A percentile compares a stretch with the other conserved stretches of the same genome.
phyloP scores from a whole-genome alignment of 2,888 invertebrate genomes.

The Campopleginae sp. region DNA sequence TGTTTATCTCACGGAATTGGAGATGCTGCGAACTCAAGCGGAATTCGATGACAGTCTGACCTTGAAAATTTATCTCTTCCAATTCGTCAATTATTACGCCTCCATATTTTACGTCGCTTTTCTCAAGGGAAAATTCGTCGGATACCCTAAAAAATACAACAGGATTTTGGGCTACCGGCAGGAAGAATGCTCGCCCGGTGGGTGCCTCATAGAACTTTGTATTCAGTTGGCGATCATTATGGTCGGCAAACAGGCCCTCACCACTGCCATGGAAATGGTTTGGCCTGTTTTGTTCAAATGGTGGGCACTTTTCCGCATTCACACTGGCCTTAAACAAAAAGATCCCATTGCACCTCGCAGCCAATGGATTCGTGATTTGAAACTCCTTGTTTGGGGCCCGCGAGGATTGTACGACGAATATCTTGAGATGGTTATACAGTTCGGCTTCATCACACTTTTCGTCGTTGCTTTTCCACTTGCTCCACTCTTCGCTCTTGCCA shows the following conservation, averaged over 20 bases:
- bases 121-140: slow-evolving; percentile 91
- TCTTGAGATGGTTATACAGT: slow-evolving; percentile 95
- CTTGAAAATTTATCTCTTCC: slow-evolving; percentile 93
- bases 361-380: slow-evolving; percentile 88
- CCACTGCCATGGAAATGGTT: slow-evolving; percentile 91
- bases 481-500: slow-evolving; percentile 92
- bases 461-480: slow-evolving; percentile 94
- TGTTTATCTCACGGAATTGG: slow-evolving; percentile 89
- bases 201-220: slow-evolving; percentile 93
- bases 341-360: slow-evolving; percentile 78
- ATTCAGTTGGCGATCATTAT: slow-evolving; percentile 94
- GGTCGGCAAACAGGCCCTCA: slow-evolving; percentile 94
- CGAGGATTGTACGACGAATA: slow-evolving; percentile 92
- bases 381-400: slow-evolving; percentile 87
- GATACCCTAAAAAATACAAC: slow-evolving; percentile 91
- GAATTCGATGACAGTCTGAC: slow-evolving; percentile 95
- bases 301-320: slow-evolving; percentile 84
- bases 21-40: slow-evolving; percentile 91
- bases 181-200: slow-evolving; percentile 91
- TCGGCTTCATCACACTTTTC: slow-evolving; percentile 94
- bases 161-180: slow-evolving; percentile 87
- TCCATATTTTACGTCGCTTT: slow-evolving; percentile 94
- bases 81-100: slow-evolving; percentile 95
- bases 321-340: slow-evolving; percentile 79
- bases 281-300: slow-evolving; percentile 87